Conservation (phyloP, 2,113 vertebrate species). For the Gymnogyps californianus region DNA sequence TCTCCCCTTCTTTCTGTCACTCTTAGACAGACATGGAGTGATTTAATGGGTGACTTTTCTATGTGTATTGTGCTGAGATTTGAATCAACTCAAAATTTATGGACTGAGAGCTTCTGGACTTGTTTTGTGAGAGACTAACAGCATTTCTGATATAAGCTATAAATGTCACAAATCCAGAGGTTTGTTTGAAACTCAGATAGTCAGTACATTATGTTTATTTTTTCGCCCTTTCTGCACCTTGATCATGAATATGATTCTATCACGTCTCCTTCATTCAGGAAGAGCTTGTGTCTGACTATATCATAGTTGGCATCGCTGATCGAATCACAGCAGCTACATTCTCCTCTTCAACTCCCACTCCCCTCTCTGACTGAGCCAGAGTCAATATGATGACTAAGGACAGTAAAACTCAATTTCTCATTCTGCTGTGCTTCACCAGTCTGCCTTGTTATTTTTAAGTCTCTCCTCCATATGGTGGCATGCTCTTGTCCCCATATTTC, state of each 20-base stretch:
- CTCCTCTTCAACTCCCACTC: background rate
- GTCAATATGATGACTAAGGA: background rate
- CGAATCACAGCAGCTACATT: background rate
- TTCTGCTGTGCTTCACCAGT: background rate
- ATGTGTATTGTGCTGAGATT: background rate
- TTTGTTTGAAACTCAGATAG: background rate
- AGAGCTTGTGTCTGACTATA: background rate
- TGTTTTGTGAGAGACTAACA: background rate
- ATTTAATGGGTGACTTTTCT: background rate
- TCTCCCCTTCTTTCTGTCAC: background rate
- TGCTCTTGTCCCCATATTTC: background rate
- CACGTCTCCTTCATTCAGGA: background rate
- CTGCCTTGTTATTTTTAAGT: slow-evolving; percentile 19
- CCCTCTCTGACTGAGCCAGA: background rate
- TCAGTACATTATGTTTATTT: background rate
- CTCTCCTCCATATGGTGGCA: background rate
- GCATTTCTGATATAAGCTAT: background rate
- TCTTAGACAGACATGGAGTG: background rate
- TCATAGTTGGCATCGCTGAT: background rate
- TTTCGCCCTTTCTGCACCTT: background rate
- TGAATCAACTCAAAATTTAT: background rate
- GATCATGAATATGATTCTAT: background rate
- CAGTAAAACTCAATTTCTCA: slow-evolving; percentile 11
- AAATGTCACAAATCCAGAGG: background rate
- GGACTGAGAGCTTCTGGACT: background rate